Base-by-base conservation (phyloP, 2,888 invertebrate species). In the Leucophenga maculata region DNA sequence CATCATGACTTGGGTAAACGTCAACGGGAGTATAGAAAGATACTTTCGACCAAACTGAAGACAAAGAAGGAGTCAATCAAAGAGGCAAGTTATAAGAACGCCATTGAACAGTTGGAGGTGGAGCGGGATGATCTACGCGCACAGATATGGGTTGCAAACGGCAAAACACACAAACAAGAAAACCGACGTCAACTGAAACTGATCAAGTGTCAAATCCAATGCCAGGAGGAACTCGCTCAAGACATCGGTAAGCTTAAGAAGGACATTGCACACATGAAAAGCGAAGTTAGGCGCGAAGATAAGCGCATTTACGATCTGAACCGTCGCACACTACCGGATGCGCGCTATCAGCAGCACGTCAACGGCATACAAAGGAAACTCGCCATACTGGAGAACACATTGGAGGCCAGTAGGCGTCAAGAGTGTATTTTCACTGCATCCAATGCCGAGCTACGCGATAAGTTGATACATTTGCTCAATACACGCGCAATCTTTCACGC, bases 141-240 rank as follows among this genome's bases (percentile, higher is more conserved):
- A 2, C 83, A 86, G 69, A 82, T 88, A 50, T 85, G 86, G 85
- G 86, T 88, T 69, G 88, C 88, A n/a, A 81, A 73, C 11, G 88
- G 86, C 0, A 39, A 75, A 0, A 83, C 84, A 0, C 85, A 88
- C 48, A 64, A 74, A 8, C 75, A 75, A 1, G 78, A 82, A 48
- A 85, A 85, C 31, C 73, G 75, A 9, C 73, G 77, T 0, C 79
- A 75, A 44, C 72, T 88, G 16, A 72, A 74, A 11, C 76, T 77
- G 32, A 86, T 88, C 6, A 75, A 82, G n/a, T 84, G 84, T n/a
- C 87, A 88, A 67, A 83, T 87, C 0, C 74, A 78, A 1, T 88
- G 88, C 68, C 87, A 88, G 68, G 86, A 88, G 69, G 78, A 78
- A 20, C 72, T 88, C 4, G 72, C 78, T 0, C 71, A 77, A 2